Base-by-base conservation (phyloP, 2,888 invertebrate species). In the Tanypteryx hageni region DNA sequence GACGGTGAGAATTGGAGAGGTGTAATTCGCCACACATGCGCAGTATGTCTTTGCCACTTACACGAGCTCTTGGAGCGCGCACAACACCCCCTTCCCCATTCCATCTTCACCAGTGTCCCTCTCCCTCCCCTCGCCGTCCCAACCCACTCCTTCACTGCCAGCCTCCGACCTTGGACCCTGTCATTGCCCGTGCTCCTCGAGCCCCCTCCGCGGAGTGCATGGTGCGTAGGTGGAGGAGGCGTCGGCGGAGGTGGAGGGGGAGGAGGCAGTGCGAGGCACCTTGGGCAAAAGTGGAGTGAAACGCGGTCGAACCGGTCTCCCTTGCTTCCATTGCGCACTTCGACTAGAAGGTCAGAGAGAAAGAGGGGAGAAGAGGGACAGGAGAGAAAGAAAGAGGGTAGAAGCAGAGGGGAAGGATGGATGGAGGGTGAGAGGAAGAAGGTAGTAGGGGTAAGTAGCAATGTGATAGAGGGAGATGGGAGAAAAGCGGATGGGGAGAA, bases 251-350 rank as follows among this genome's bases (percentile, higher is more conserved):
- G 14, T 7, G n/a, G 44, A 1, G 44, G 76, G 5, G 76, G 76
- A 16, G 68, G 68, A 27, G 27, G 76, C 18, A 18, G 14, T 7
- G 68, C 18, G n/a, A 68, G 22, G 76, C 76, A 76, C 76, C 76
- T 76, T 76, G 76, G 27, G 76, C 22, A 76, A 76, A 76, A 76
- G 76, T 76, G 76, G 76, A 76, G 76, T 76, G 76, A 76, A 27
- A 76, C 76, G 76, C 76, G 22, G 76, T 76, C 76, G 18, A 76
- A 76, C 76, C 76, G 76, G 76, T 76, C 76, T 27, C 76, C 13
- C 68, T 68, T 68, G 22, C 68, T 22, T n/a, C 76, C 76, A 27
- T 27, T 76, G 76, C 76, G 76, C 76, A 27, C 76, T 76, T 76
- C 22, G 76, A 76, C 22, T 76, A 76, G 76, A 76, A 76, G 76